A percentile compares a stretch with the other conserved stretches of the same genome.
phyloP scores from a whole-genome alignment of 2,888 invertebrate genomes.

The Diadromus collaris region DNA sequence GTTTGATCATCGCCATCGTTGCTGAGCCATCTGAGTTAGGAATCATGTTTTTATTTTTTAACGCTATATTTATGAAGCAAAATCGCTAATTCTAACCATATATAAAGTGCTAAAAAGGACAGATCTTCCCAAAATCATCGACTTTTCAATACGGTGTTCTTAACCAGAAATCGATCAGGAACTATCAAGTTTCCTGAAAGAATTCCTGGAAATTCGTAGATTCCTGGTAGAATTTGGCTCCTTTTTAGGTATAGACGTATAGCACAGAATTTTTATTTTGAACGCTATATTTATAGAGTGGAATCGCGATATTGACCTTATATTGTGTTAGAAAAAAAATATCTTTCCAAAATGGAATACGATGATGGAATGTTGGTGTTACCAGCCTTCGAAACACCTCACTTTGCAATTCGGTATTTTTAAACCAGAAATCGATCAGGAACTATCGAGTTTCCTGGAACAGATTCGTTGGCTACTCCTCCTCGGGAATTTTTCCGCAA shows the following conservation, averaged over 20 bases:
- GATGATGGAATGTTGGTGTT: too few species aligned
- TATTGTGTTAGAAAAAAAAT: neutral
- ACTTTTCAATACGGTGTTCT: neutral
- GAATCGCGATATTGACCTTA: neutral
- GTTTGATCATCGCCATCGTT: neutral
- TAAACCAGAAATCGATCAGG: constrained; percentile 32
- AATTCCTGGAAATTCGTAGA: neutral
- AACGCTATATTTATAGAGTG: neutral
- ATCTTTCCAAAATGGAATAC: neutral
- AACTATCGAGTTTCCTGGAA: constrained; percentile 59
- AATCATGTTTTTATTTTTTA: neutral
- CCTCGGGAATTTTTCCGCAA: neutral
- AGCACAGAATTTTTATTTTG: neutral
- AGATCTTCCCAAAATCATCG: neutral
- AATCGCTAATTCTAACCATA: neutral
- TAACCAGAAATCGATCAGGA: constrained; percentile 30
- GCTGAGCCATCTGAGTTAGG: neutral
- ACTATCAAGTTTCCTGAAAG: constrained; percentile 59
- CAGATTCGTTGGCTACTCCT: too few species aligned
- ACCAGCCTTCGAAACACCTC: too few species aligned
- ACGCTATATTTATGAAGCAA: neutral
- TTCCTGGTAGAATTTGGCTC: too few species aligned
- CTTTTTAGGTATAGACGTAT: too few species aligned
- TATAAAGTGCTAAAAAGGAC: neutral
- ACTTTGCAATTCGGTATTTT: neutral